Conservation (phyloP, 2,113 vertebrate species). For the Macrotus californicus region DNA sequence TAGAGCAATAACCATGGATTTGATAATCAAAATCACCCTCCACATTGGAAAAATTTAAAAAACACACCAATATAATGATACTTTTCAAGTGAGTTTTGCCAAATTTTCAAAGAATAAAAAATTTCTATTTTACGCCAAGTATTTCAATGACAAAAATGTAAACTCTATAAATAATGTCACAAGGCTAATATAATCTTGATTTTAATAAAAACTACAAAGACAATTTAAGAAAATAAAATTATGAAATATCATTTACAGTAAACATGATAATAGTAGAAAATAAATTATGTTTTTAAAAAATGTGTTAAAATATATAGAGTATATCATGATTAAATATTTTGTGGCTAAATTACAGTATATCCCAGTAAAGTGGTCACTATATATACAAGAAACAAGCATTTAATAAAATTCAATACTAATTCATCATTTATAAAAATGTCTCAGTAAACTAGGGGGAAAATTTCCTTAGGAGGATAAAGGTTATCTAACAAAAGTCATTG, state of each 20-base stretch:
- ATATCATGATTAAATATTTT: background rate
- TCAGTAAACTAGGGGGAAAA: background rate
- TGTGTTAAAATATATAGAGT: background rate
- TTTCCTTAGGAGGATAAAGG: background rate
- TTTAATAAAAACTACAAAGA: too few species aligned
- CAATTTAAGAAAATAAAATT: background rate
- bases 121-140: background rate
- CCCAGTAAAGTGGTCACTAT: background rate
- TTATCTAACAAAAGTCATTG: background rate
- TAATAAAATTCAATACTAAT: background rate
- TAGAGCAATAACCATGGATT: background rate
- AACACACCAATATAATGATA: background rate
- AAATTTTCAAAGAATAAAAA: background rate
- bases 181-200: background rate
- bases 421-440: background rate
- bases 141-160: background rate
- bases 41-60: background rate
- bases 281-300: background rate
- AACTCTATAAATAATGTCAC: background rate
- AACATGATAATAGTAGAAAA: background rate
- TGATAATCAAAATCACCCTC: background rate
- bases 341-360: background rate
- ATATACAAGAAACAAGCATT: background rate
- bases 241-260: background rate
- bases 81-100: background rate